A percentile compares a stretch with the other conserved stretches of the same genome.
Evolutionary conservation across 2,888 invertebrate genomes (phyloP).

Genomic region (Allygus modestus): DNA sequence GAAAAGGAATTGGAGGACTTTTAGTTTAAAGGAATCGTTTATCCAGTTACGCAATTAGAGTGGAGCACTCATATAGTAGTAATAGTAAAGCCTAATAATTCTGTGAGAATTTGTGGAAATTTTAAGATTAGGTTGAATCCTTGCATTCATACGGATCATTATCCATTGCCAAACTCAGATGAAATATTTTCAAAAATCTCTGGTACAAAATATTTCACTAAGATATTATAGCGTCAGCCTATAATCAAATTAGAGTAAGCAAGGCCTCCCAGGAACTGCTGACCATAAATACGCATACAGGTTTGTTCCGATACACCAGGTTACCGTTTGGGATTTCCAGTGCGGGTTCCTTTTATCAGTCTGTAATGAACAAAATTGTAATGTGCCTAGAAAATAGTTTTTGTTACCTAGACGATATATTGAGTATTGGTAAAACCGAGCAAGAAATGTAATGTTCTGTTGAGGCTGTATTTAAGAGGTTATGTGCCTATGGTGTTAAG

Average conservation of each 20-base stretch:
- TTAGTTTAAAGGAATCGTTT: not conserved
- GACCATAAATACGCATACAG: slow-evolving; percentile 70
- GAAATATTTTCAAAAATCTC: not conserved
- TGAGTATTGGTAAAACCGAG: no score
- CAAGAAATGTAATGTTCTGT: no score
- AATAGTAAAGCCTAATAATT: not conserved
- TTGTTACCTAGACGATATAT: slow-evolving; percentile 72
- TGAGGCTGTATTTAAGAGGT: no score
- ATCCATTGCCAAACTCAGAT: slow-evolving; percentile 4
- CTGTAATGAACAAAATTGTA: slow-evolving; percentile 71
- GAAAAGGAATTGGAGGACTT: slow-evolving; percentile 7
- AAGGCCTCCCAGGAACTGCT: not conserved
- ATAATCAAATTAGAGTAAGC: slow-evolving; percentile 11
- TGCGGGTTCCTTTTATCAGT: slow-evolving; percentile 73
- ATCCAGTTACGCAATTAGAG: slow-evolving; percentile 2
- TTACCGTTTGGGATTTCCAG: slow-evolving; percentile 73
- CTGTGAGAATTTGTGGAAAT: slow-evolving; percentile 18
- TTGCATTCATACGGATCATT: slow-evolving; percentile 12
- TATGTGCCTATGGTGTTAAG: no score
- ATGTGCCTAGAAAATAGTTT: slow-evolving; percentile 69
- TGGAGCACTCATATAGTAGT: slow-evolving; percentile 27
- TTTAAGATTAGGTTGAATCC: not conserved
- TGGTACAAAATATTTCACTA: slow-evolving; percentile 15
- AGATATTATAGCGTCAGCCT: not conserved
- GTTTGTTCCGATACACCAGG: slow-evolving; percentile 72